Conservation (phyloP, 2,797 vertebrate species). For the Perodicticus potto region DNA sequence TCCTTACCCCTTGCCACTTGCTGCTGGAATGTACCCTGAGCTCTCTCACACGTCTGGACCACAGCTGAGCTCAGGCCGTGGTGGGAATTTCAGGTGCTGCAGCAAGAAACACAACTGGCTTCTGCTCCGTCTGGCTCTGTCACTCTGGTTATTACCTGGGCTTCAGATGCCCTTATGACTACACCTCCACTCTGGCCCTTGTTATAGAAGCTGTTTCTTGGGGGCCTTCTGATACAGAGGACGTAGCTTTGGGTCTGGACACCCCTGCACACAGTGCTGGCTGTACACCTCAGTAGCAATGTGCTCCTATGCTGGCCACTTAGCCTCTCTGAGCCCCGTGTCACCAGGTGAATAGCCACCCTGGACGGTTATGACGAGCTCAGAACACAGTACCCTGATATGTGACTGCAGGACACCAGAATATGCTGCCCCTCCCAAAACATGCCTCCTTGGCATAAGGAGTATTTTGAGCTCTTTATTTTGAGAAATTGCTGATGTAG, state of each 20-base stretch:
- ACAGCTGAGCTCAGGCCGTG: background rate
- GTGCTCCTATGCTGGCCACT: background rate
- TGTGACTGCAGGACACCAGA: background rate
- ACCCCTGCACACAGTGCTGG: background rate
- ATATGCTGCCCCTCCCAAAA: background rate
- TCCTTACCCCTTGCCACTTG: background rate
- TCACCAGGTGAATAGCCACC: background rate
- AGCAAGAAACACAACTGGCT: background rate
- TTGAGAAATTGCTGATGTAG: background rate
- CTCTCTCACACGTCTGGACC: background rate
- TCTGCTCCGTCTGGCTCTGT: background rate
- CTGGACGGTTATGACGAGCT: background rate
- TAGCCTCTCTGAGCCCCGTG: background rate
- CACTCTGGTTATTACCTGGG: background rate
- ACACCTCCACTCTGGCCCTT: background rate
- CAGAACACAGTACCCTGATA: background rate
- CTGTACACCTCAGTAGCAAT: no score
- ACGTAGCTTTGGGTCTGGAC: background rate
- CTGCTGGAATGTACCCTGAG: background rate
- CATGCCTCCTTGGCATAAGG: background rate
- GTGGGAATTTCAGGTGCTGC: background rate
- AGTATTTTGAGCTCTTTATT: background rate
- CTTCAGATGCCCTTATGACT: background rate
- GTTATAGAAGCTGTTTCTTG: background rate
- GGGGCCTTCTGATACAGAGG: background rate